Evolutionary conservation across 2,888 invertebrate species (phyloP), one percentile per base, ranked within the genome.

Genomic region (Fragum sueziense): DNA sequence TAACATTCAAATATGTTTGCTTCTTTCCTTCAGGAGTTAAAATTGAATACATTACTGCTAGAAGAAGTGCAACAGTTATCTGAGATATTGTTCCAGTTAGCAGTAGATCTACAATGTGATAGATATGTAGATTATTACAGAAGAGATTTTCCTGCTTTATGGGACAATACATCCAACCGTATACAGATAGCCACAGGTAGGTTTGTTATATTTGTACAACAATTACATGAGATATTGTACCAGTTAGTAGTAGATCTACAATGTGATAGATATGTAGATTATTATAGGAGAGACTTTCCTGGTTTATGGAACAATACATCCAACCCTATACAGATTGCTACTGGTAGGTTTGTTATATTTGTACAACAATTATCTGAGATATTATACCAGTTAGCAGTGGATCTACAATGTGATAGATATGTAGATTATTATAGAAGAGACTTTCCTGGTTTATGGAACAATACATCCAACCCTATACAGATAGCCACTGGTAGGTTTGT

Each of bases 221-320:
- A 95, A 0, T 91, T 98, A 54, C 96, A 96, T 0, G 91, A 94
- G 84, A 95, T 97, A 76, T 93, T 98, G 47, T 95, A 96, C 90
- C 96, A 96, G 90, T 91, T 98, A 57, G 87, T 77, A 81, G 91
- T 95, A 57, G 97, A 98, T 93, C 94, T 98, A 88, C 95, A 95
- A 74, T 94, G 97, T 74, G 94, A 95, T 0, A 93, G 94, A 33
- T 98, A 97, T 88, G 94, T 95, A 1, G 95, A 96, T 86, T 96
- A 97, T 92, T 98, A 98, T 91, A 96, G 97, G 94, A 93, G 96
- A 84, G 98, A 98, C 93, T 97, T 96, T 90, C 97, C 98, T 0
- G 92, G 94, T 1, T 93, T 95, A 14, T 95, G 95, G 85, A 76
- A 85, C 33, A 54, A 76, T 20, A 74, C 80, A 3, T 87, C 86